A percentile compares a stretch with the other conserved stretches of the same genome.
These are phyloP conservation scores for Lamellibrachia columna DNA, from an alignment of 2,888 invertebrate genomes.

Conservation along the genomic window DNA sequence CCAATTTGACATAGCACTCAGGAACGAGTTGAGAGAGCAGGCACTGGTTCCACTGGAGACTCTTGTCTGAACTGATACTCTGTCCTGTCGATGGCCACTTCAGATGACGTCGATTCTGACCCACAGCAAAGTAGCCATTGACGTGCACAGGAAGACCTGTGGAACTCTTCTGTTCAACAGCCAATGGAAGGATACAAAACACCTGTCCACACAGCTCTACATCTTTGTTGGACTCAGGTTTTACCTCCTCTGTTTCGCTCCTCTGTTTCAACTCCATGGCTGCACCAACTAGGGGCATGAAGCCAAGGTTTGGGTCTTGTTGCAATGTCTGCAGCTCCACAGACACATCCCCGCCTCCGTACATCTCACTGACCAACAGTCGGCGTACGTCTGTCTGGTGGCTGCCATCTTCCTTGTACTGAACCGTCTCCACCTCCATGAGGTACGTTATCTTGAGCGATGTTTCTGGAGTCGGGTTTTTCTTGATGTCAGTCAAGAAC, in stretches of 20 bases:
- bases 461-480: not conserved
- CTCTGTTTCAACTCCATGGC: conserved; percentile 43
- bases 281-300: conserved; percentile 49
- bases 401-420: conserved; percentile 6
- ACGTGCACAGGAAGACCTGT: conserved; percentile 54
- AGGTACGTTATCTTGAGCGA: not conserved
- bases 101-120: conserved; percentile 51
- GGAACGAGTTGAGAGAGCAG: conserved; percentile 55
- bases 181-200: conserved; percentile 59
- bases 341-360: conserved; percentile 36
- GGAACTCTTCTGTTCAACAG: too few relatives aligned
- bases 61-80: conserved; percentile 47
- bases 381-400: not conserved
- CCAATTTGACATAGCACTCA: conserved; percentile 45
- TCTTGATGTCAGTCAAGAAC: not conserved
- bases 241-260: conserved; percentile 7
- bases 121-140: conserved; percentile 60
- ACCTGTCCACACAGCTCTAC: conserved; percentile 50
- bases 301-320: conserved; percentile 41
- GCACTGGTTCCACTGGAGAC: conserved; percentile 56
- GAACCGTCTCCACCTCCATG: not conserved
- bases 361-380: conserved; percentile 38
- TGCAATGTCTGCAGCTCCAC: conserved; percentile 42
- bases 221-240: conserved; percentile 22
- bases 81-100: conserved; percentile 47